Base-by-base conservation (phyloP, 2,113 vertebrate genomes). In the Piliocolobus tephrosceles region DNA sequence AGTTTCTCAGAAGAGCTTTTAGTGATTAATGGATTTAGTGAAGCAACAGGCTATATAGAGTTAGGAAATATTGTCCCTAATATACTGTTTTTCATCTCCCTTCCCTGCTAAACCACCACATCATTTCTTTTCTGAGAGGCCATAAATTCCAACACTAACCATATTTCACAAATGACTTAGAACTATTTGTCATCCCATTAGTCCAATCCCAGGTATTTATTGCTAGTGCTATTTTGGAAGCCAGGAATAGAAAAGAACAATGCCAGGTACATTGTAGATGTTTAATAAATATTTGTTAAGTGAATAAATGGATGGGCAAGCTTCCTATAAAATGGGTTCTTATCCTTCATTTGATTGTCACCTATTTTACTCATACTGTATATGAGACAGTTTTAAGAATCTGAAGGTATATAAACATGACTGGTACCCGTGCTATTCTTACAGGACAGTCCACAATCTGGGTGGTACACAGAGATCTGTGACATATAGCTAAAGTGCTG, bases 1-100 rank as follows among this genome's bases (percentile, higher is more conserved):
- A 16, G 0, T 90, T 94, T 96, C 81, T 94, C 64, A 64, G 83
- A 89, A 96, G 68, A 72, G n/a, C 40, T 79, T 82, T 94, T 16
- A 38, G 61, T 30, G 35, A 70, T 50, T 20, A 38, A 38, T 75
- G 55, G 52, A 35, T 55, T 88, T 40, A 43, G 25, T 82, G 27
- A 87, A 73, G 47, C 73, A 72, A 66, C 40, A 61, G 72, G 8
- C 83, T 52, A 18, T 38, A 32, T 32, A 30, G 35, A 87, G n/a
- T 76, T 66, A 86, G 18, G 75, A 72, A 55, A 82, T 52, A 86
- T 6, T 82, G 18, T 90, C 17, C 35, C 13, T 16, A 35, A 86
- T 10, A 30, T 35, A 7, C 3, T 83, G 58, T 30, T 92, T 90
- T 84, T 85, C 20, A 75, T 47, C 30, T 14, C 43, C 23, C 10